A percentile compares a stretch with the other conserved stretches of the same genome.
Evolutionary conservation across 2,113 vertebrate genomes (phyloP).

Genomic region (Phylloscopus trochilus): DNA sequence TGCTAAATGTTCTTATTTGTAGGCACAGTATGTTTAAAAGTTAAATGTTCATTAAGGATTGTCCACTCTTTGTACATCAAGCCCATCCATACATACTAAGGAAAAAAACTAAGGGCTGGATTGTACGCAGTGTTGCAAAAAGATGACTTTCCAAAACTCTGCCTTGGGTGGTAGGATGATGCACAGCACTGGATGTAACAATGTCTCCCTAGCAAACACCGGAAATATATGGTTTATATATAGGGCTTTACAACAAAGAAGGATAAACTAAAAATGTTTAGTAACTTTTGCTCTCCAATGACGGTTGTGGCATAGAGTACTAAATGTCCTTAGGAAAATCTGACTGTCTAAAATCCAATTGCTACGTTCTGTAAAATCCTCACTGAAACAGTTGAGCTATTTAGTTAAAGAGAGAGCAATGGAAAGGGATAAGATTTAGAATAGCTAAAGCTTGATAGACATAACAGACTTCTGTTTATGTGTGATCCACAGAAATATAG

Average conservation of each 20-base stretch:
- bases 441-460: not conserved
- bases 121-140: not conserved
- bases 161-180: not conserved
- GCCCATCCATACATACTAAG: fast-evolving
- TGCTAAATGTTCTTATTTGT: not conserved
- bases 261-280: not conserved
- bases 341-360: not conserved
- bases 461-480: not conserved
- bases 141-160: not conserved
- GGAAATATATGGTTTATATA: not conserved
- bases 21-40: not conserved
- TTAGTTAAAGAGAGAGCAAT: not conserved
- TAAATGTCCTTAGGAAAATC: not conserved
- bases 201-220: not conserved
- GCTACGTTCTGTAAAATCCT: not conserved
- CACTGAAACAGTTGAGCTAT: not conserved
- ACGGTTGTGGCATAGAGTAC: not conserved
- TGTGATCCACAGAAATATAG: not conserved
- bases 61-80: not conserved
- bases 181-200: not conserved
- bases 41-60: not conserved
- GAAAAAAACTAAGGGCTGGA: not conserved
- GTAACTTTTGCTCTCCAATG: not conserved
- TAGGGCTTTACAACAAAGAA: not conserved
- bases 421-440: not conserved